Evolutionary conservation across 2,113 vertebrate genomes (phyloP).

Genomic region (Antigone vipio): DNA sequence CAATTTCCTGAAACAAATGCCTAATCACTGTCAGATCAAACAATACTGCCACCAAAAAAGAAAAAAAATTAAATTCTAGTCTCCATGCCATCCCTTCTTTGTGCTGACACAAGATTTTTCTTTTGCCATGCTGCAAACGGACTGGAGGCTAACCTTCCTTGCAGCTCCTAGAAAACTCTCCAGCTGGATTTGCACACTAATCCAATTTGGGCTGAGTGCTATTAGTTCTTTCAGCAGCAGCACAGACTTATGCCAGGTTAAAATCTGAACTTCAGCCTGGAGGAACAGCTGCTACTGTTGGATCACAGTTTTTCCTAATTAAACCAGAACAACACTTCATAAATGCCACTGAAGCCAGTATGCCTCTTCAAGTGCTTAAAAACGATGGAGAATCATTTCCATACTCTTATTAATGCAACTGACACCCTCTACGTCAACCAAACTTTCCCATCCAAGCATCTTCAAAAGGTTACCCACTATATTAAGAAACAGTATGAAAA

Average conservation of each 20-base stretch:
- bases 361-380: background rate
- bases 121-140: background rate
- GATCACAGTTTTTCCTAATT: conserved; percentile 13
- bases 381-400: background rate
- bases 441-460: background rate
- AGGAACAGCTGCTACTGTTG: background rate
- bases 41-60: background rate
- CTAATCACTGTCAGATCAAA: background rate
- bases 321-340: background rate
- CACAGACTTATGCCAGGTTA: background rate
- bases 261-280: conserved; percentile 22
- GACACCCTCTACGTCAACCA: background rate
- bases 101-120: background rate
- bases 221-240: background rate
- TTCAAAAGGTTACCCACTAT: background rate
- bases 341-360: background rate
- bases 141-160: background rate
- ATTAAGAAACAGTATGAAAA: background rate
- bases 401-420: background rate
- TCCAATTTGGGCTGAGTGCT: background rate
- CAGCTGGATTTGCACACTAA: background rate
- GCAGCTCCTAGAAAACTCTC: background rate
- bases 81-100: background rate
- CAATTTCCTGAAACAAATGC: background rate
- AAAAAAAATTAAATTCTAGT: background rate